Evolutionary conservation across 1,140 invertebrate genomes (phyloP).

Genomic region (Caenorhabditis briggsae): DNA sequence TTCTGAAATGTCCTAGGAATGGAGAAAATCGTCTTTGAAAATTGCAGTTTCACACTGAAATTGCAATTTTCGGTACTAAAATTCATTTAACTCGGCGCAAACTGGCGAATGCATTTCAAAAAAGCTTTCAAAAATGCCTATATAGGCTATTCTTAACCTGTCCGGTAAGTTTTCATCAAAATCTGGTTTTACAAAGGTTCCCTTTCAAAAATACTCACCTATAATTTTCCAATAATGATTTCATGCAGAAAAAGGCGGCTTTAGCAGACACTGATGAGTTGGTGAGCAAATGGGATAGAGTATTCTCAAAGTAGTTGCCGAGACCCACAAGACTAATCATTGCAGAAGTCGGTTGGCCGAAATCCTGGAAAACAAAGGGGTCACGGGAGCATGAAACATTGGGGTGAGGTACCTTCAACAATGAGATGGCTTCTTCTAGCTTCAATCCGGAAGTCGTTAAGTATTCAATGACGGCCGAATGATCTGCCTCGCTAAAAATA

Average conservation of each 20-base stretch:
- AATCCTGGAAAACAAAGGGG: slow-evolving; percentile 37
- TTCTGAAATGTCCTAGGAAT: no score
- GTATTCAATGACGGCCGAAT: slow-evolving; percentile 49
- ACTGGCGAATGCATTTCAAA: no score
- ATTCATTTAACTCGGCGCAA: no score
- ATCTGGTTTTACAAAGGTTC: no score
- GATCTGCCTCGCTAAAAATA: slow-evolving; percentile 26
- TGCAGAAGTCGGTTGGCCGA: slow-evolving; percentile 25
- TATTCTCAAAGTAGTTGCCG: slow-evolving; percentile 34
- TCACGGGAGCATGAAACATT: slow-evolving; percentile 26
- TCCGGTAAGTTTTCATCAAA: background rate
- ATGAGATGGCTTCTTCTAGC: slow-evolving; percentile 41
- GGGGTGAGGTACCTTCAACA: slow-evolving; percentile 26
- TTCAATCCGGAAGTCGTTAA: slow-evolving; percentile 49
- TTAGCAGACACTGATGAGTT: slow-evolving; percentile 22
- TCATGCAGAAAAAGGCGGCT: slow-evolving; percentile 47
- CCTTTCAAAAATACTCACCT: background rate
- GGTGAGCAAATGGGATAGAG: slow-evolving; percentile 32
- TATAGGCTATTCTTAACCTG: no score
- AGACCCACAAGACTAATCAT: slow-evolving; percentile 40
- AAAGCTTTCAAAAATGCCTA: no score
- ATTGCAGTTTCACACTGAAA: no score
- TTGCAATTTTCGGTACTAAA: no score
- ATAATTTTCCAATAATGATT: slow-evolving; percentile 39
- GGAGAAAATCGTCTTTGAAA: no score